phyloP scores from a whole-genome alignment of 2,113 vertebrate genomes.

The Petrocephalus microphthalmus region DNA sequence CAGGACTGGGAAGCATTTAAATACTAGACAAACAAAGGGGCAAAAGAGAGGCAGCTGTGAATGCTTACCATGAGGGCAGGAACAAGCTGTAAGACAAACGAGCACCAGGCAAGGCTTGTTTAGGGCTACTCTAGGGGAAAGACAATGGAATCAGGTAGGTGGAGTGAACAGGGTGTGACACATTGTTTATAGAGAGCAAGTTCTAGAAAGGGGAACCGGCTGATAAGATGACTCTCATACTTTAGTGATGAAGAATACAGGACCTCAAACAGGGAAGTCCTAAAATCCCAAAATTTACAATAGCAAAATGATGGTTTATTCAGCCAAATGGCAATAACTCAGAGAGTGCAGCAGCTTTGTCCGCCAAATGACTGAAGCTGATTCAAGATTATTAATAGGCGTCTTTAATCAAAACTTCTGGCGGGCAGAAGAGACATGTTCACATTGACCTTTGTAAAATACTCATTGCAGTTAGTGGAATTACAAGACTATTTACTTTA shows the following conservation, averaged over 20 bases:
- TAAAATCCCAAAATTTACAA: not conserved
- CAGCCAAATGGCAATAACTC: not conserved
- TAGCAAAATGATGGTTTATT: not conserved
- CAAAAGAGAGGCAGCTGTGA: no score
- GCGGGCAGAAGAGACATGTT: slow-evolving; percentile 40
- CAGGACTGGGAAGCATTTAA: no score
- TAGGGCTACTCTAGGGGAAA: no score
- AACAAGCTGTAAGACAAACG: no score
- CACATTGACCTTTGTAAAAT: slow-evolving; percentile 47
- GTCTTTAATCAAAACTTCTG: slow-evolving; percentile 50
- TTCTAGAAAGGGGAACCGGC: not conserved
- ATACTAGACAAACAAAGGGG: no score
- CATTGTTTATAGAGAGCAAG: not conserved
- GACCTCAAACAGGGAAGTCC: not conserved
- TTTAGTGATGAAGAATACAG: not conserved
- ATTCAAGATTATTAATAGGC: slow-evolving; percentile 36
- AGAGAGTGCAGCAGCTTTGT: not conserved
- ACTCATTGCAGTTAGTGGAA: slow-evolving; percentile 41
- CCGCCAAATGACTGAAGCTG: not conserved
- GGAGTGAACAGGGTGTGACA: not conserved
- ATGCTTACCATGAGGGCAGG: no score
- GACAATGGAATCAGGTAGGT: no score
- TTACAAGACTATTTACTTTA: slow-evolving; percentile 47
- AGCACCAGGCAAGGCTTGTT: no score
- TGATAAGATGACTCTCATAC: not conserved